These are phyloP conservation scores for Gymnocephalus cernua DNA, from an alignment of 2,113 vertebrate genomes.

Conservation along the genomic window DNA sequence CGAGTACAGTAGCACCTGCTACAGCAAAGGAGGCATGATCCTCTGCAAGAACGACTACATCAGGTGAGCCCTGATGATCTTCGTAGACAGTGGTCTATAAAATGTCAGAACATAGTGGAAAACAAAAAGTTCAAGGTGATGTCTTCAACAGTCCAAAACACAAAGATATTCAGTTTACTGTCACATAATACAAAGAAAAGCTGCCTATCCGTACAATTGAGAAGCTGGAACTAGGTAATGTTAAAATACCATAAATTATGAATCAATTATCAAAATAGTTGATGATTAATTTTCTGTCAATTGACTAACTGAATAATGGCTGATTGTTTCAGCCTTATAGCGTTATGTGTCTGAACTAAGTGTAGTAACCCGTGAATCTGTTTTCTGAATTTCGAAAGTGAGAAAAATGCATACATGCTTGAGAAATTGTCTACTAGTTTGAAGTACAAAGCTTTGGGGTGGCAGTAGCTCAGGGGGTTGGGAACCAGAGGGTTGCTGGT, in stretches of 20 bases:
- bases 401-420: not conserved
- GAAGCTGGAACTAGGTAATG: not conserved
- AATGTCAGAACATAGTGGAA: not conserved
- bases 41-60: slow-evolving; percentile 89
- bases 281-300: no score
- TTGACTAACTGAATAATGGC: no score
- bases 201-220: not conserved
- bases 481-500: no score
- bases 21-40: slow-evolving; percentile 88
- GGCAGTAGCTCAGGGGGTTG: no score
- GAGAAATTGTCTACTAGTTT: no score
- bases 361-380: no score
- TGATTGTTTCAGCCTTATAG: no score
- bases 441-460: no score
- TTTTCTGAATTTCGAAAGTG: not conserved
- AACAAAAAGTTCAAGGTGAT: not conserved
- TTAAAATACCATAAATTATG: not conserved
- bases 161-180: not conserved
- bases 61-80: slow-evolving; percentile 68
- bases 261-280: not conserved
- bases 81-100: not conserved
- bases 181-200: no score
- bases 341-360: not conserved
- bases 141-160: not conserved
- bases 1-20: slow-evolving; percentile 87